Conservation (phyloP, 2,888 invertebrate species). For the Ganaspis brasiliensis region DNA sequence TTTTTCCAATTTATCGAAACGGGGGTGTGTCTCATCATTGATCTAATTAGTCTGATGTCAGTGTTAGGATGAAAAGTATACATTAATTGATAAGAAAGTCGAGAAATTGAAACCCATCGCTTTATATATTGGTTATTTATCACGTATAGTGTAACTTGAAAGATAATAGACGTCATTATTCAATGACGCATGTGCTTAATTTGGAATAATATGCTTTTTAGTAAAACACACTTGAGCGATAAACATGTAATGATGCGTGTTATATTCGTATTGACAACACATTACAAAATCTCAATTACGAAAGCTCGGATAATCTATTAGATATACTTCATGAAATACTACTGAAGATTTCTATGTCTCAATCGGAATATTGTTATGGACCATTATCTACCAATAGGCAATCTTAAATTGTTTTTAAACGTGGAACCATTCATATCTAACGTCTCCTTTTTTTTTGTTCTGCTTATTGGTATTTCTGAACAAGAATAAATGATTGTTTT, state of each 20-base stretch:
- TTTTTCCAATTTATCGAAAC: background rate
- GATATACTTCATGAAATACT: background rate
- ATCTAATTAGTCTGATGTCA: background rate
- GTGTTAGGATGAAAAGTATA: background rate
- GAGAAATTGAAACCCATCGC: conserved; percentile 19
- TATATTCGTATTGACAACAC: conserved; percentile 53
- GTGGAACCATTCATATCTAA: background rate
- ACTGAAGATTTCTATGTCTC: background rate
- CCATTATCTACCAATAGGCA: conserved; percentile 2
- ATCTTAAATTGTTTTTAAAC: conserved; percentile 3
- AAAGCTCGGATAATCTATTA: conserved; percentile 63
- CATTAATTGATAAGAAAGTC: conserved; percentile 14
- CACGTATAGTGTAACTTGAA: background rate
- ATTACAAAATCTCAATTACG: conserved; percentile 72
- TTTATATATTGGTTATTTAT: conserved; percentile 22
- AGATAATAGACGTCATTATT: conserved; percentile 5
- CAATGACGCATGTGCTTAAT: background rate
- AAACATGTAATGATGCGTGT: background rate
- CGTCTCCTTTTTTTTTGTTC: background rate
- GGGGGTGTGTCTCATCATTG: conserved; percentile 22
- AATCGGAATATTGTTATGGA: conserved; percentile 4
- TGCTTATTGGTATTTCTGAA: background rate
- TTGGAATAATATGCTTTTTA: conserved; percentile 3
- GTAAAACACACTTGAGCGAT: background rate
- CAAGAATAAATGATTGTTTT: background rate